Conservation (phyloP, 2,888 invertebrate genomes). For the Anthophora plumipes region DNA sequence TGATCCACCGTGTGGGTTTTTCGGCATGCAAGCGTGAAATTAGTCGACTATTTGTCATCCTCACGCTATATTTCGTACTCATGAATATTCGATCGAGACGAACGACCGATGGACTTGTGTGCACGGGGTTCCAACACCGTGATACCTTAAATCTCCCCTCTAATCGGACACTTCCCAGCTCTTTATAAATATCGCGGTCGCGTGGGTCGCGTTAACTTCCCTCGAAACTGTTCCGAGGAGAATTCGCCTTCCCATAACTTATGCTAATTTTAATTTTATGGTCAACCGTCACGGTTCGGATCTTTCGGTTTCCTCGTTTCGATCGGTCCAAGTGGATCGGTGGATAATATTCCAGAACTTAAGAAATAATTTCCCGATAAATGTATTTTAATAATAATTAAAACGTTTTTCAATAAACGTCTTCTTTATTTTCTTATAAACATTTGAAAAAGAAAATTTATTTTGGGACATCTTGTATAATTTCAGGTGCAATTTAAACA, state of each 20-base stretch:
- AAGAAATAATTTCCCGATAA: too few relatives aligned
- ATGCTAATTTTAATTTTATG: slow-evolving; percentile 18
- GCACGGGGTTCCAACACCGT: slow-evolving; percentile 5
- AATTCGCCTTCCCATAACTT: slow-evolving; percentile 29
- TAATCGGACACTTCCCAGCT: slow-evolving; percentile 33
- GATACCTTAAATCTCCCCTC: slow-evolving; percentile 39
- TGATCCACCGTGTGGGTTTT: slow-evolving; percentile 40
- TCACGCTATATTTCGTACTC: slow-evolving; percentile 52
- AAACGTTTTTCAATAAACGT: too few relatives aligned
- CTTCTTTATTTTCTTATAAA: too few relatives aligned
- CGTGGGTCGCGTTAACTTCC: slow-evolving; percentile 47
- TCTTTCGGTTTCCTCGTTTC: not conserved
- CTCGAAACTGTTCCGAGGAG: slow-evolving; percentile 3
- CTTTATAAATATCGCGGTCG: slow-evolving; percentile 48
- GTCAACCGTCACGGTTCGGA: not conserved
- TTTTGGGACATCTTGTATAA: too few relatives aligned
- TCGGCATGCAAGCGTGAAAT: slow-evolving; percentile 62
- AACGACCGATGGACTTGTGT: slow-evolving; percentile 11
- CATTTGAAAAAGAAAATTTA: too few relatives aligned
- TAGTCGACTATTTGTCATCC: slow-evolving; percentile 66
- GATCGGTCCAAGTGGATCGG: not conserved
- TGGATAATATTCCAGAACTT: too few relatives aligned
- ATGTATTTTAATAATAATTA: too few relatives aligned
- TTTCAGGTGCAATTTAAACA: too few relatives aligned
- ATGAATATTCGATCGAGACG: slow-evolving; percentile 66